Evolutionary conservation across 2,113 vertebrate species (phyloP), one percentile per base, ranked within the genome.

Genomic region (Erythrocebus patas): DNA sequence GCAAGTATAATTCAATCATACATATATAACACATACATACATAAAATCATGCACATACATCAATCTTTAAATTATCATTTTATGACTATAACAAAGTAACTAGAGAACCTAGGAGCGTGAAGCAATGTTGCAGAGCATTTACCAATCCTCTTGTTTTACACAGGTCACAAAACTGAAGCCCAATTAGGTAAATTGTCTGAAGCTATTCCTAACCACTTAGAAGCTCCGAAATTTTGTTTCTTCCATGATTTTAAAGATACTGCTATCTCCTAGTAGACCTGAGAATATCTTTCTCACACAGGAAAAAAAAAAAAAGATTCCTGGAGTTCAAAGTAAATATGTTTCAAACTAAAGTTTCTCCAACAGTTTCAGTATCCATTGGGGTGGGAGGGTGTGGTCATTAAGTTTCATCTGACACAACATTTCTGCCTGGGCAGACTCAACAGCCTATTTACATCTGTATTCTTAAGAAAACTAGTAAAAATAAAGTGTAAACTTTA

Each of bases 321-420:
- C 48, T 95, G 7, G 80, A 75, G 57, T 81, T 83, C 94, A 86
- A 82, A 91, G 6, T 91, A 35, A 94, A 95, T 35, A 93, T 93
- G 35, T 23, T 48, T 68, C 55, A 96, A 45, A 95, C 61, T 83
- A 16, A 72, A 50, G 59, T 90, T 55, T 97, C 79, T 93, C 89
- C 64, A 48, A 75, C 30, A 59, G 27, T 55, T 91, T 85, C 27
- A 95, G 55, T 57, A 70, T 83, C 32, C 61, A 43, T 2, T 3
- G 0, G 55, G 35, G 27, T 35, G 59, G 10, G 5, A 35, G 66
- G 66, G 61, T 2, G 8, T 25, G 68, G 55, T 82, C 48, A 83
- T 52, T 89, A 79, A 18, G 6, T 89, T 96, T 88, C 70, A 73
- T 92, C 48, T 61, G 55, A 75, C 86, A 93, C 66, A 94, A 84